Base-by-base conservation (phyloP, 1,140 invertebrate species). In the Sipha flava region DNA sequence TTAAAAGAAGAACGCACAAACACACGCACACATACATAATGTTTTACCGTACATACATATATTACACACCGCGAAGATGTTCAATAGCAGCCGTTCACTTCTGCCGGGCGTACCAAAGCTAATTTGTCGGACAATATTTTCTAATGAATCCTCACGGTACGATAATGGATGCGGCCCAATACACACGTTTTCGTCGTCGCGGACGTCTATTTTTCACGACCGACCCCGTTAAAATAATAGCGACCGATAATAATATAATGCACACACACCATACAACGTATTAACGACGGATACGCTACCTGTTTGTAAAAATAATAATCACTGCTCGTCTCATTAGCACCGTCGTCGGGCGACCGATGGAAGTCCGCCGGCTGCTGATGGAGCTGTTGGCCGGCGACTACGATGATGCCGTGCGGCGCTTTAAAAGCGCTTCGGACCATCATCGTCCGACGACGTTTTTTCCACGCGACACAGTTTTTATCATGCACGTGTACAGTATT, bases 261-360 rank as follows among this genome's bases (percentile, higher is more conserved):
- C 16, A 31, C 23, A 59, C n/a, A 26, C 14, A n/a, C 26, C 3
- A 2, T n/a, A 18, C 3, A 7, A 64, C n/a, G n/a, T 66, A 66
- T 21, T 66, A 66, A 23, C 40, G 6, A 66, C 21, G 21, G n/a
- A 7, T 10, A 16, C 10, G 37, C 37, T 66, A 73, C 70, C 70
- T 54, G 70, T 73, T 73, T 73, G 29, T 73, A 73, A 54, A 73
- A 73, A 54, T 73, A 73, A 73, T 54, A 54, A 37, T 73, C 47
- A 54, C 49, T 54, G 34, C 16, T 54, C 47, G 12, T 54, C 37
- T 73, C 45, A 10, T 52, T 37, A 43, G 21, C 14, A 6, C 12
- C 70, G 10, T 29, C 23, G 21, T 47, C 26, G 1, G 62, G 40
- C 26, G 66, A 70, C 29, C 66, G 64, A 66, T 21, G 66, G 40